Conservation (phyloP, 2,113 vertebrate species). For the Symphodus melops region DNA sequence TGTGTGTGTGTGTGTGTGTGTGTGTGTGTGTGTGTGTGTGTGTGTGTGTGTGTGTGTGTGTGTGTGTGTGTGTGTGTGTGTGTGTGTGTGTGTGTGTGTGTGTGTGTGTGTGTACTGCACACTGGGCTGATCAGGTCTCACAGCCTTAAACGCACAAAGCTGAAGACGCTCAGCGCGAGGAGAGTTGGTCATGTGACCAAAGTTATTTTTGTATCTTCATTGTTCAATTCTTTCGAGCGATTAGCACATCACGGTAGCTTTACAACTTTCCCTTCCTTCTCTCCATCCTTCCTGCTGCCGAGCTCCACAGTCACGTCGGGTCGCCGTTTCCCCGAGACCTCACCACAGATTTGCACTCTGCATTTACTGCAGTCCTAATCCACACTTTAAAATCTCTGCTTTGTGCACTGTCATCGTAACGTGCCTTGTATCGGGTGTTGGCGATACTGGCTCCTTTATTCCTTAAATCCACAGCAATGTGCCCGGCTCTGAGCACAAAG, state of each 20-base stretch:
- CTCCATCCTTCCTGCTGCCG: slow-evolving; percentile 75
- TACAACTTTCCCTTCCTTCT: slow-evolving; percentile 32
- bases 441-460: slow-evolving; percentile 59
- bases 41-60: too few relatives aligned
- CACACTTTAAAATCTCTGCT: neutral
- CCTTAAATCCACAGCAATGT: slow-evolving; percentile 13
- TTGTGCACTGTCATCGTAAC: slow-evolving; percentile 61
- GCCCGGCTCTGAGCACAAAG: slow-evolving; percentile 35
- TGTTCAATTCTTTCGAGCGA: slow-evolving; percentile 43
- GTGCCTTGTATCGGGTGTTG: slow-evolving; percentile 90
- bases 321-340: slow-evolving; percentile 64
- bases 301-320: slow-evolving; percentile 81
- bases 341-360: slow-evolving; percentile 87
- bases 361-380: slow-evolving; percentile 80
- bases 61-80: too few relatives aligned
- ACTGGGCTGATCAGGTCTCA: slow-evolving; percentile 52
- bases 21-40: too few relatives aligned
- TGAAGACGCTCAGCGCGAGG: slow-evolving; percentile 52
- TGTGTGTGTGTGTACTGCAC: too few relatives aligned
- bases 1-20: too few relatives aligned
- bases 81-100: too few relatives aligned
- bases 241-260: slow-evolving; percentile 31
- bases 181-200: slow-evolving; percentile 70
- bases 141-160: slow-evolving; percentile 78
- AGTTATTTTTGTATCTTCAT: slow-evolving; percentile 78